These are phyloP conservation scores for Microcebus murinus DNA, from an alignment of 2,113 vertebrate genomes.

Conservation along the genomic window DNA sequence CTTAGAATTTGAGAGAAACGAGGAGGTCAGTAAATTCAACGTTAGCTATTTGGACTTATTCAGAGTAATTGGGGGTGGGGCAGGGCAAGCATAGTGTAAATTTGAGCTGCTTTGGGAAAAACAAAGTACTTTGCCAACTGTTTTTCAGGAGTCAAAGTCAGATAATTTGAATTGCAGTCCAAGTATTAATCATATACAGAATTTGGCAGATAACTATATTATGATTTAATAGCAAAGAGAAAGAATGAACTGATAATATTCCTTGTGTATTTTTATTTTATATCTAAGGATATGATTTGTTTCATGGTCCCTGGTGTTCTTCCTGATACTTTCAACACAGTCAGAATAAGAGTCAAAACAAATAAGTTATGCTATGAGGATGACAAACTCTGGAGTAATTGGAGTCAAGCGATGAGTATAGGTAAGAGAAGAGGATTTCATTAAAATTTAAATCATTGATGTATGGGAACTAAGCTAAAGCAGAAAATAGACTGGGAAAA, in stretches of 20 bases:
- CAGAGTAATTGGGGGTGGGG: neutral
- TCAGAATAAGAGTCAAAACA: conserved; percentile 76
- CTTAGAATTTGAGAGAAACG: conserved; percentile 52
- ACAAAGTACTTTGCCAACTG: neutral
- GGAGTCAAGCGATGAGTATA: conserved; percentile 67
- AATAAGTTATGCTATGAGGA: conserved; percentile 73
- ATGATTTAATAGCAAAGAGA: conserved; percentile 28
- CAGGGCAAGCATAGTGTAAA: neutral
- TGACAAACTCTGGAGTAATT: conserved; percentile 74
- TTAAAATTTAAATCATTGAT: conserved; percentile 12
- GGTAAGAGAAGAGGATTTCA: conserved; percentile 66
- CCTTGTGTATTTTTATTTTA: conserved; percentile 60
- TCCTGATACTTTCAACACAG: conserved; percentile 56
- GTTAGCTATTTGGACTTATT: conserved; percentile 49
- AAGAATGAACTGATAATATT: conserved; percentile 30
- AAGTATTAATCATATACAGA: conserved; percentile 40
- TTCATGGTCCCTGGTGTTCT: conserved; percentile 40
- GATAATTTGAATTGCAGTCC: conserved; percentile 13
- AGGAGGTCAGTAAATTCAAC: conserved; percentile 70
- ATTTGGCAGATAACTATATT: conserved; percentile 39
- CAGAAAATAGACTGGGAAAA: neutral
- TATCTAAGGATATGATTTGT: conserved; percentile 68
- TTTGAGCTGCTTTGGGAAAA: conserved; percentile 54
- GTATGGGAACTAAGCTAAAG: conserved; percentile 16
- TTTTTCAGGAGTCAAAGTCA: conserved; percentile 28